Percentiles rank a stretch among this genome's conserved stretches.
Conservation (phyloP, 92 coral and sea anemone genomes). For the Nematostella vectensis region DNA sequence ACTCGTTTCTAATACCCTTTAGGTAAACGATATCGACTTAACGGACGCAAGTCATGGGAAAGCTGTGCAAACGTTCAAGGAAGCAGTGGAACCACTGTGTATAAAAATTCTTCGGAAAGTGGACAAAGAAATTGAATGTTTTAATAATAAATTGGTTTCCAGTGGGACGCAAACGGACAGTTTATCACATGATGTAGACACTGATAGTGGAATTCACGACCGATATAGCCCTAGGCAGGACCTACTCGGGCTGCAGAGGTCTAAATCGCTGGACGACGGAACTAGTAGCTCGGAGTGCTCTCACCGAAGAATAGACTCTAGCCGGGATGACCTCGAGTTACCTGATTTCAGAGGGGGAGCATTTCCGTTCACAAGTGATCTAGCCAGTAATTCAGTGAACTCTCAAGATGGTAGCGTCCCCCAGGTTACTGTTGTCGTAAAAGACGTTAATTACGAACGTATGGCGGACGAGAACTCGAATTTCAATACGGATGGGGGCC, state of each 20-base stretch:
- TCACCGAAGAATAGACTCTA: conserved; percentile 60
- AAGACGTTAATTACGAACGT: conserved; percentile 49
- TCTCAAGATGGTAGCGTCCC: conserved; percentile 45
- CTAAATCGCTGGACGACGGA: conserved; percentile 75
- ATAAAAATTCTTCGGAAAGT: conserved; percentile 62
- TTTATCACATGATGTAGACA: conserved; percentile 62
- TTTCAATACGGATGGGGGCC: conserved; percentile 28
- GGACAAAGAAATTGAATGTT: conserved; percentile 41
- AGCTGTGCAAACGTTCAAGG: conserved; percentile 88
- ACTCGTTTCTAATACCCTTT: too few species aligned
- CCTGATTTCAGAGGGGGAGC: conserved; percentile 59
- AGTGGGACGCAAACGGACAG: conserved; percentile 88
- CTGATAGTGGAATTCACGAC: conserved; percentile 87
- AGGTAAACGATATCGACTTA: conserved; percentile 81
- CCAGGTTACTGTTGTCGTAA: conserved; percentile 45
- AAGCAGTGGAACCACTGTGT: conserved; percentile 63
- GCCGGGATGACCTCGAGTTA: conserved; percentile 66
- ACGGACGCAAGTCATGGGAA: conserved; percentile 80
- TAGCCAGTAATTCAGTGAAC: conserved; percentile 12
- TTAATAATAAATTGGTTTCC: conserved; percentile 55
- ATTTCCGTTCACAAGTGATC: conserved; percentile 43
- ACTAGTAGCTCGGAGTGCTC: conserved; percentile 86
- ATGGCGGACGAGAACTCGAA: conserved; percentile 51
- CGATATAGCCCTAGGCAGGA: conserved; percentile 87
- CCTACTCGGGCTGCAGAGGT: conserved; percentile 46